Percentiles rank a stretch among this genome's conserved stretches.
These are phyloP conservation scores for Notolabrus celidotus DNA, from an alignment of 2,797 vertebrate species.

Conservation along the genomic window DNA sequence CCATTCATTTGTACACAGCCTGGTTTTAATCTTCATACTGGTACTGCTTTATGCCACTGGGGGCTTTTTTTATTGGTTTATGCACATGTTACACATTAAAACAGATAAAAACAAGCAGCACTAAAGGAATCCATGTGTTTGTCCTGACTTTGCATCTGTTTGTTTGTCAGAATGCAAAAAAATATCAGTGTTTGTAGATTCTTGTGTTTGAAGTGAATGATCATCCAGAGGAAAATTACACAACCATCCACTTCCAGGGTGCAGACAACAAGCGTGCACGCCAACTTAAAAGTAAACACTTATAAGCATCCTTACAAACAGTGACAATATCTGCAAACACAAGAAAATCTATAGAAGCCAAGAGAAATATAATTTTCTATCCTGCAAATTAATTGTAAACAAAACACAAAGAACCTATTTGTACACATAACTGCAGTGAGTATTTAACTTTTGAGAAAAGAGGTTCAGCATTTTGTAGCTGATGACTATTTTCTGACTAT, in stretches of 20 bases:
- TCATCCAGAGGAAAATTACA: slow-evolving; percentile 37
- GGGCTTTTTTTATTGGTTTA: slow-evolving; percentile 14
- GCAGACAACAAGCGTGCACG: not conserved
- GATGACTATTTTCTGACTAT: no score
- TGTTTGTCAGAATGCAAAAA: slow-evolving; percentile 11
- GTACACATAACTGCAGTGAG: no score
- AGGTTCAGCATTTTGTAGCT: no score
- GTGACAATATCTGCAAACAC: no score
- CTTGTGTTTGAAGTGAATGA: slow-evolving; percentile 31
- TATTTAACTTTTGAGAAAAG: no score
- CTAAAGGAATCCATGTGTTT: slow-evolving; percentile 51
- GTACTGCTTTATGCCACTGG: slow-evolving; percentile 1
- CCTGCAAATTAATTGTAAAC: no score
- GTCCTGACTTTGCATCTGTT: slow-evolving; percentile 12
- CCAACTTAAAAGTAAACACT: slow-evolving; percentile 21
- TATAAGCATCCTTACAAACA: slow-evolving; percentile 12
- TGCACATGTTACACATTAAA: slow-evolving; percentile 34
- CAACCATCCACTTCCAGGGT: slow-evolving; percentile 6
- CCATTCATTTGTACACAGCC: not conserved
- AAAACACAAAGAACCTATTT: no score
- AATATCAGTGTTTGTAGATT: slow-evolving; percentile 11
- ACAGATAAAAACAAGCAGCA: slow-evolving; percentile 20
- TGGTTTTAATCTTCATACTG: not conserved
- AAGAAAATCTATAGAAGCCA: no score
- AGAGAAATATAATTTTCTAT: no score